These are phyloP conservation scores for Schmidtea mediterranea DNA, from an alignment of 1,140 invertebrate genomes.

Conservation along the genomic window DNA sequence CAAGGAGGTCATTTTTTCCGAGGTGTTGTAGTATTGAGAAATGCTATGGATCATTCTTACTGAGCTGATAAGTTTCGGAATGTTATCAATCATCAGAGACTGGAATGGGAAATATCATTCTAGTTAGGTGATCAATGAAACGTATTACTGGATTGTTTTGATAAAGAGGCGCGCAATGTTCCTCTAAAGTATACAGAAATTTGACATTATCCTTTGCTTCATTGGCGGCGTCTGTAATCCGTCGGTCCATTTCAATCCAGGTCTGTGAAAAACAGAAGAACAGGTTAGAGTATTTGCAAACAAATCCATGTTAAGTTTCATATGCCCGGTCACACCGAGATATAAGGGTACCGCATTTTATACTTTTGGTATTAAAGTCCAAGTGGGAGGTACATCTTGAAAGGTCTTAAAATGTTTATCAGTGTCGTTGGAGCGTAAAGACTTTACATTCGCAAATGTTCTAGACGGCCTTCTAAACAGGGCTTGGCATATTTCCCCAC, in stretches of 20 bases:
- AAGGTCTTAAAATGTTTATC: too few relatives aligned
- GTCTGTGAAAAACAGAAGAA: not conserved
- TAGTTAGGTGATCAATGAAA: too few relatives aligned
- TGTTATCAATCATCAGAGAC: constrained; percentile 26
- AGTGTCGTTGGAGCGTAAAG: too few relatives aligned
- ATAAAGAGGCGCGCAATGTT: constrained; percentile 69
- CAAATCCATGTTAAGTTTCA: too few relatives aligned
- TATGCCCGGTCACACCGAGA: too few relatives aligned
- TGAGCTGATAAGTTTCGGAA: constrained; percentile 27
- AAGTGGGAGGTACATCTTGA: too few relatives aligned
- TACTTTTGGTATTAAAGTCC: too few relatives aligned
- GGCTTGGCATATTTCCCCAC: too few relatives aligned
- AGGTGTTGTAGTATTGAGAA: constrained; percentile 28
- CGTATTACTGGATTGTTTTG: constrained; percentile 60
- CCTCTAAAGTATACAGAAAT: constrained; percentile 72
- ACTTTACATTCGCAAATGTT: too few relatives aligned
- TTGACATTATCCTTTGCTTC: constrained; percentile 82
- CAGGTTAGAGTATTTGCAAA: too few relatives aligned
- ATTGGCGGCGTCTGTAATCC: constrained; percentile 29
- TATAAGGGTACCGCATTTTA: too few relatives aligned
- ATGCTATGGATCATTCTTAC: constrained; percentile 28
- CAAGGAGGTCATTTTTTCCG: constrained; percentile 27
- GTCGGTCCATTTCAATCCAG: constrained; percentile 2
- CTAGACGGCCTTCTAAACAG: too few relatives aligned
- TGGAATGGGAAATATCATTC: constrained; percentile 23